Evolutionary conservation across 1,140 invertebrate species (phyloP), one percentile per base, ranked within the genome.

Genomic region (Hydropsyche tenuis): DNA sequence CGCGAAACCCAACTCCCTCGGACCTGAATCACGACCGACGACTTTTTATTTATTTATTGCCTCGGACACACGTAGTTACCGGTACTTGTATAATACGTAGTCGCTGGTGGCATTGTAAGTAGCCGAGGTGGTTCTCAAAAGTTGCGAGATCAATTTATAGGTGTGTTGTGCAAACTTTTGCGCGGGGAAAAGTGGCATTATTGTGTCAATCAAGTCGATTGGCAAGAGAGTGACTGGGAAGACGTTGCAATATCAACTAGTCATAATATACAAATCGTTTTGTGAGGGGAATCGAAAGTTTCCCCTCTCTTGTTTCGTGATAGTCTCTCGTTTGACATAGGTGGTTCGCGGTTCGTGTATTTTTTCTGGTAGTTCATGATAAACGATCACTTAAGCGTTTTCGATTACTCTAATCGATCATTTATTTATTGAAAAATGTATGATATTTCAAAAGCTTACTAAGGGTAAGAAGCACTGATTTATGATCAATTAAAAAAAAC

Each of bases 11-110:
- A 45, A 60, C 6, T 65, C 43, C 46, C 42, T 65, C 30, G 69
- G 53, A 46, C 56, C 14, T 42, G 60, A 66, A 70, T 64, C 68
- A 37, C 46, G 65, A 72, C 69, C 14, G 18, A 51, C 14, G 18
- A 51, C 46, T 51, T 51, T 51, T 20, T 66, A 27, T 66, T 66
- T 66, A 66, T 66, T 66, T 66, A 66, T 66, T 66, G 37, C 30
- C 46, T 16, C 46, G 18, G 46, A 51, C 46, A 51, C 46, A 51
- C 18, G 18, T 51, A 20, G 46, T 51, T n/a, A n/a, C 46, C 3
- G 4, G 3, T 14, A 51, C 46, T 5, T 51, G 14, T 51, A 51
- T 20, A 5, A 51, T 16, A 51, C 46, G 30, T 37, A 9, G 30
- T 37, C 9, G 30, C 30, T 9, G 3, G 9, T 9, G 3, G 30